These are phyloP conservation scores for Petaurus breviceps DNA, from an alignment of 2,113 vertebrate species.

Conservation along the genomic window DNA sequence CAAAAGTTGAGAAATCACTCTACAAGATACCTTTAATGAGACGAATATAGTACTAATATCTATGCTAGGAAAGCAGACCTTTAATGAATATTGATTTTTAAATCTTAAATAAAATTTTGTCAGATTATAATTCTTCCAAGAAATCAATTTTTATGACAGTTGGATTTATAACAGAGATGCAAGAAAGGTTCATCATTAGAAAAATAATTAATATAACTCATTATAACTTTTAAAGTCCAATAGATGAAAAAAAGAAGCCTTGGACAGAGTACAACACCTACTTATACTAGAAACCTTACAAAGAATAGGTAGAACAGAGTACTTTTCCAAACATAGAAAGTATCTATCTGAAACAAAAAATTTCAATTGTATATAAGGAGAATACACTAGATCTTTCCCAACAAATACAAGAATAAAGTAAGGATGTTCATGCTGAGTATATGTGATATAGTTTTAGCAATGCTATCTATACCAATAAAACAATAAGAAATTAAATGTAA, in stretches of 20 bases:
- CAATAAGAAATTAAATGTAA: not conserved
- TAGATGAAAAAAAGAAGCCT: not conserved
- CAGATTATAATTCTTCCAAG: not conserved
- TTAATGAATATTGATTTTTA: not conserved
- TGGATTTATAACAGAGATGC: not conserved
- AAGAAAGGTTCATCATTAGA: not conserved
- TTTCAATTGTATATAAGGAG: not conserved
- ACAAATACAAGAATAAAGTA: not conserved
- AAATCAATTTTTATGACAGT: not conserved
- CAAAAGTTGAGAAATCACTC: not conserved
- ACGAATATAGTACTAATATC: not conserved
- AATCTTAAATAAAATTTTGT: not conserved
- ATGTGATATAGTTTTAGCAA: not conserved
- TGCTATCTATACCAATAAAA: not conserved
- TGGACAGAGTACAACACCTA: not conserved
- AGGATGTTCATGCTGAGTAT: not conserved
- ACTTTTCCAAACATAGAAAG: not conserved
- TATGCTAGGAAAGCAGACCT: not conserved
- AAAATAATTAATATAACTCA: not conserved
- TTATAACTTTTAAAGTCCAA: not conserved
- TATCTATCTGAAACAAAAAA: not conserved
- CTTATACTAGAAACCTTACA: not conserved
- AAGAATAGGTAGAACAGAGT: not conserved
- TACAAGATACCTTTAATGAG: not conserved
- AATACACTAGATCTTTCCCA: not conserved